Percentiles rank a stretch among this genome's conserved stretches.
phyloP scores from a whole-genome alignment of 2,888 invertebrate species.

The Sylvicola cinctus region DNA sequence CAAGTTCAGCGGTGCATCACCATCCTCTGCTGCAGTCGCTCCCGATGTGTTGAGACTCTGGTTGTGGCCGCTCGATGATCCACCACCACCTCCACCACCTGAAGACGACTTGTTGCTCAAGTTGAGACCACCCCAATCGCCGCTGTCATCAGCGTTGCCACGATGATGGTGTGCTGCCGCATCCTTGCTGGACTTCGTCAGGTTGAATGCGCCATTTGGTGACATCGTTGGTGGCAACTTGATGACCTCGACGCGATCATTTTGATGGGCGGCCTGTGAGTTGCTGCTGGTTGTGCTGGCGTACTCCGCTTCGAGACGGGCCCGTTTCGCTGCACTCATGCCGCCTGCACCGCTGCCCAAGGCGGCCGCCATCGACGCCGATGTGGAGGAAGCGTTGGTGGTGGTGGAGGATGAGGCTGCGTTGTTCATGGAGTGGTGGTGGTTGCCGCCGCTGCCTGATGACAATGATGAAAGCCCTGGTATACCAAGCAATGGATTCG shows the following conservation, averaged over 20 bases:
- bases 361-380: background rate
- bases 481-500: constrained; percentile 31
- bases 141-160: constrained; percentile 14
- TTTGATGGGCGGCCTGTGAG: constrained; percentile 17
- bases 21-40: constrained; percentile 27
- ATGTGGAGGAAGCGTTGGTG: too few species aligned
- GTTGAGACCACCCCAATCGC: constrained; percentile 14
- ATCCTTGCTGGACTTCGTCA: constrained; percentile 14
- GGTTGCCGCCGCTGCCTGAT: background rate
- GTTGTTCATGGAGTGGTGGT: background rate
- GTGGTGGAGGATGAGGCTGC: background rate
- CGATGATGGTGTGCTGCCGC: background rate
- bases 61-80: constrained; percentile 17
- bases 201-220: constrained; percentile 29
- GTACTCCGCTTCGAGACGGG: constrained; percentile 26
- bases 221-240: constrained; percentile 50
- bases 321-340: constrained; percentile 26
- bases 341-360: constrained; percentile 9
- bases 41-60: constrained; percentile 16
- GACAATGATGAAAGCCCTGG: constrained; percentile 14
- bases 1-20: constrained; percentile 63
- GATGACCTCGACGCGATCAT: constrained; percentile 63
- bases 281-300: constrained; percentile 11
- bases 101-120: constrained; percentile 19
- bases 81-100: constrained; percentile 17